Base-by-base conservation (phyloP, 2,113 vertebrate genomes). In the Mohoua ochrocephala region DNA sequence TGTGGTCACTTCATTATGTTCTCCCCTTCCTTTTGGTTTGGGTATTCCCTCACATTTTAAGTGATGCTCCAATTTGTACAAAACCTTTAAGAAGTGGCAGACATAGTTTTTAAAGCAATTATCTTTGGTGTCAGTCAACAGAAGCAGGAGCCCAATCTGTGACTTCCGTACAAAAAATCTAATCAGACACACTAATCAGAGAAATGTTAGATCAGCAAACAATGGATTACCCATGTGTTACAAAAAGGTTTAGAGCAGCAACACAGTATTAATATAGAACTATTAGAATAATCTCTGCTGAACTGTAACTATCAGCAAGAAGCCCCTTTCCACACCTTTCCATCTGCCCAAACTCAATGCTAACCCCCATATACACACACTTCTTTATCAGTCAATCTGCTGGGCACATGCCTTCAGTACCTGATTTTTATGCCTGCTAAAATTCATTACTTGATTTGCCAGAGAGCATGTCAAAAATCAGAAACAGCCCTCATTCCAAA, bases 391-490 rank as follows among this genome's bases (percentile, higher is more conserved):
- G 53, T 22, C 69, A 64, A 7, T 35, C 49, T 41, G 59, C 84
- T 81, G 45, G 4, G 30, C 47, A 33, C 0, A 0, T 3, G 4
- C 42, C 39, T 54, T 52, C 73, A 70, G 53, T 18, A 61, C 28
- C 13, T 67, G 9, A 44, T 30, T 83, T 45, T 59, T 21, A 15
- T 19, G 35, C n/a, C 37, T 71, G 33, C 53, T 41, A 41, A 37
- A 70, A 79, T 39, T 56, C 61, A 44, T 14, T 9, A 24, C 41
- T 35, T 41, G 35, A 64, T 65, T 73, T 85, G 70, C 77, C 65
- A 87, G 81, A 87, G 87, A 75, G 56, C 44, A 31, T 3, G 7
- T 15, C 50, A 61, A 95, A 95, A 94, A 87, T 79, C 33, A 77
- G 73, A 42, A 83, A 20, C 54, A 70, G 82, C 50, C 44, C 52